A percentile compares a stretch with the other conserved stretches of the same genome.
Evolutionary conservation across 2,888 invertebrate genomes (phyloP).

Genomic region (Diarsia dahlii): DNA sequence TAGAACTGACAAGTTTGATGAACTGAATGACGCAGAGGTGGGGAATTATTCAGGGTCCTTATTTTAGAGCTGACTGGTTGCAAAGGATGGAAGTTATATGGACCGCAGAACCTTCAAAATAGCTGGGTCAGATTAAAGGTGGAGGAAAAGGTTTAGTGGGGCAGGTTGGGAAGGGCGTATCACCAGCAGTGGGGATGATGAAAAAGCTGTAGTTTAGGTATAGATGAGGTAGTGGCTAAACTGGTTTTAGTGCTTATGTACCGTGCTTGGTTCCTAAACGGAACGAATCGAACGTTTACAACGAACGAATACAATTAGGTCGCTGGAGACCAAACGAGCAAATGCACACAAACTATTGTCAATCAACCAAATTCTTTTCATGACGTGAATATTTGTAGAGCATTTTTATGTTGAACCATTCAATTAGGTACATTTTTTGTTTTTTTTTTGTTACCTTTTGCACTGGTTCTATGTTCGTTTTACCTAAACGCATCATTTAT

Average conservation of each 20-base stretch:
- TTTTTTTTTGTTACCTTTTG: too few species aligned
- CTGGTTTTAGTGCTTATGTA: neutral
- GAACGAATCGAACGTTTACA: too few species aligned
- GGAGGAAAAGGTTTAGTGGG: neutral
- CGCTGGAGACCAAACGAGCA: neutral
- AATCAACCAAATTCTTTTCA: neutral
- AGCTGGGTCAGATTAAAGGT: neutral
- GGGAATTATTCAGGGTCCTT: neutral
- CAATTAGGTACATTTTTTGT: too few species aligned
- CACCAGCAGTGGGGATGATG: too few species aligned
- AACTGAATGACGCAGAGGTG: conserved; percentile 15
- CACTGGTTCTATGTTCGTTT: too few species aligned
- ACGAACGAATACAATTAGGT: too few species aligned
- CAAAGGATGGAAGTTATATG: neutral
- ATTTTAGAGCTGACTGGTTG: too few species aligned
- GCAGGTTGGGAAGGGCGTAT: neutral
- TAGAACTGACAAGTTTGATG: conserved; percentile 15
- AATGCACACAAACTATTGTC: neutral
- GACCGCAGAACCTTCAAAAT: neutral
- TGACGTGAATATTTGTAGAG: too few species aligned
- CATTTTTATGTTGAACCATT: too few species aligned
- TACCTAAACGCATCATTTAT: too few species aligned
- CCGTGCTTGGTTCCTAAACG: too few species aligned
- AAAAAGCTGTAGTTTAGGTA: neutral
- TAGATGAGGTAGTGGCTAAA: neutral